Evolutionary conservation across 2,888 invertebrate species (phyloP), one percentile per base, ranked within the genome.

Genomic region (Catocala nupta): DNA sequence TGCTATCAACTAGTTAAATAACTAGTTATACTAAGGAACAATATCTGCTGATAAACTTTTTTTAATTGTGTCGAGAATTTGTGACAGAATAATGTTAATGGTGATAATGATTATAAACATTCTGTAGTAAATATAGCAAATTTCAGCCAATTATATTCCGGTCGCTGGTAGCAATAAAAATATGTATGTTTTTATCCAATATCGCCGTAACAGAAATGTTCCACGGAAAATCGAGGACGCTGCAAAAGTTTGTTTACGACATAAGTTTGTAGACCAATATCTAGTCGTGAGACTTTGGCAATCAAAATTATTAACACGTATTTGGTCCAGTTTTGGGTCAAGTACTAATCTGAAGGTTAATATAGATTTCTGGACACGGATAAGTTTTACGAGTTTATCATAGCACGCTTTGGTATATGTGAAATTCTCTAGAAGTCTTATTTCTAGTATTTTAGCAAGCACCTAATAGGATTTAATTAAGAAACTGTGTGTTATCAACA

Each of bases 301-400:
- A 71, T 75, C 77, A 75, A 75, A 75, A 75, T 74, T 71, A 77
- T 67, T 65, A 59, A 61, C 75, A 77, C 61, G 57, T 63, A 74
- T 52, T 62, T 68, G 63, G 58, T 57, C 44, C 50, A 74, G 52
- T 71, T 74, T 63, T 50, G 55, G 72, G 57, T 58, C 72, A 68
- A 67, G 73, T 58, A 53, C 45, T 45, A n/a, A 43, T 43, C 59
- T 56, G 65, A 65, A 53, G 50, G 47, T 33, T 13, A 13, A 51
- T 51, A 59, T 70, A 59, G 25, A 70, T 74, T 74, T 70, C 59
- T 51, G 51, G 62, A 59, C 52, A 25, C 12, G 54, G 36, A 51
- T 55, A 47, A 12, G 36, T 39, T 39, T 39, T 39, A 39, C 36
- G 36, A 39, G 36, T 39, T 39, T 39, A 39, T 39, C 36, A 39